phyloP scores from a whole-genome alignment of 92 coral and sea anemone species.

The Actinostola sp. region DNA sequence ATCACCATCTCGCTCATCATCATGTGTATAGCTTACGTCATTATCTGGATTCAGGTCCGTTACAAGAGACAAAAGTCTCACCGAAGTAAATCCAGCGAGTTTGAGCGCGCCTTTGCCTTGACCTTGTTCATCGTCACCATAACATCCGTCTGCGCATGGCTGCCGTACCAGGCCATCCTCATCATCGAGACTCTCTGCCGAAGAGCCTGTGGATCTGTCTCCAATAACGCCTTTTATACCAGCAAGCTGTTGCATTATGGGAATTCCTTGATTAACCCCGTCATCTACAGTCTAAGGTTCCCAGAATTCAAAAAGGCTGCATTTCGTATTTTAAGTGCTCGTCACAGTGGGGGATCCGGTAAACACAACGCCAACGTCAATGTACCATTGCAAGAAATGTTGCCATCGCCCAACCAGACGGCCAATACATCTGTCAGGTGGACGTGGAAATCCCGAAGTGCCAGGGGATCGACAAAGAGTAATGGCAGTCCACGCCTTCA shows the following conservation, averaged over 20 bases:
- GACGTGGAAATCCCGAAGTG: constrained; percentile 55
- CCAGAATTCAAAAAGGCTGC: constrained; percentile 64
- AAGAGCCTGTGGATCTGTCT: constrained; percentile 18
- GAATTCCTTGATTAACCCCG: constrained; percentile 65
- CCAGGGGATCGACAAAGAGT: constrained; percentile 39
- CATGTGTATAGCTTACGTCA: constrained; percentile 36
- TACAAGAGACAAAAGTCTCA: constrained; percentile 38
- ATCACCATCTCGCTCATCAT: constrained; percentile 24
- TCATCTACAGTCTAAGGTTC: constrained; percentile 51
- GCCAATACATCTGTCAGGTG: constrained; percentile 44
- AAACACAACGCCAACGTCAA: constrained; percentile 26
- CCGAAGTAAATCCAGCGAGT: constrained; percentile 29
- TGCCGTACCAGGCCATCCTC: constrained; percentile 73
- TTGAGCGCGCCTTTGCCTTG: constrained; percentile 58
- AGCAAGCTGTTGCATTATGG: constrained; percentile 68
- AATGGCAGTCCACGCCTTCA: constrained; percentile 39
- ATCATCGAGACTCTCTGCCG: constrained; percentile 26
- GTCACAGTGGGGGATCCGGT: constrained; percentile 14
- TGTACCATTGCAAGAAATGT: constrained; percentile 30
- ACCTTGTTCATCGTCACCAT: constrained; percentile 74
- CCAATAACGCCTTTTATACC: constrained; percentile 39
- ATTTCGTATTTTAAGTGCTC: constrained; percentile 32
- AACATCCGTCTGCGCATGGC: constrained; percentile 75
- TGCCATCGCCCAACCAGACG: constrained; percentile 33
- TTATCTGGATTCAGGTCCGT: constrained; percentile 40